Base-by-base conservation (phyloP, 2,888 invertebrate species). In the Drosophila nigritarsus region DNA sequence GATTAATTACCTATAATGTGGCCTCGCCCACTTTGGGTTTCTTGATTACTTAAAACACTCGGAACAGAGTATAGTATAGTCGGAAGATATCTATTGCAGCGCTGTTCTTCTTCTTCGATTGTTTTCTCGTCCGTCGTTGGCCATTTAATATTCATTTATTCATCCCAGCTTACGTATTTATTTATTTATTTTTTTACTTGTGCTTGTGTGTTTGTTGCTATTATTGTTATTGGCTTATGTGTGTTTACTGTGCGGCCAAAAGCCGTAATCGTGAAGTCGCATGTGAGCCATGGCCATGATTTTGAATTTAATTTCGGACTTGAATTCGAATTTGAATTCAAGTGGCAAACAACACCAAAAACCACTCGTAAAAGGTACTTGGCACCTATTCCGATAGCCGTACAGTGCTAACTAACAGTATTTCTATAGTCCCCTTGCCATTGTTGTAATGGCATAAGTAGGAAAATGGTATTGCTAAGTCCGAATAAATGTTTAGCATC, bases 121-220 rank as follows among this genome's bases (percentile, higher is more conserved):
- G 58, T 32, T 62, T 63, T 66, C 50, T 50, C 36, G 53, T 38
- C 49, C 65, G 73, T 61, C 62, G 72, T 48, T 80, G 76, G 69
- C 78, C 67, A 83, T 90, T 90, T 88, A 90, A 81, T 90, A 90
- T 86, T 90, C 87, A 88, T 90, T 90, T 86, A 88, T 86, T 90
- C 90, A 83, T 65, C 75, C 76, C 75, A 86, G 85, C 87, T 90
- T 86, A 88, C 75, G 78, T 84, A 78, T 85, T 83, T 82, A 78
- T 79, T 56, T 59, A 59, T 70, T 66, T 56, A n/a, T 34, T 65
- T 65, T 59, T 72, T 70, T 60, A 59, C 58, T 29, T 66, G 32
- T 71, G 45, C 64, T 55, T 53, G 50, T 53, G 38, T 75, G 36
- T 49, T 61, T 65, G 55, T 45, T 51, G 56, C 34, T 69, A 27